Conservation (phyloP, 1,140 invertebrate genomes). For the Colletes gigas region DNA sequence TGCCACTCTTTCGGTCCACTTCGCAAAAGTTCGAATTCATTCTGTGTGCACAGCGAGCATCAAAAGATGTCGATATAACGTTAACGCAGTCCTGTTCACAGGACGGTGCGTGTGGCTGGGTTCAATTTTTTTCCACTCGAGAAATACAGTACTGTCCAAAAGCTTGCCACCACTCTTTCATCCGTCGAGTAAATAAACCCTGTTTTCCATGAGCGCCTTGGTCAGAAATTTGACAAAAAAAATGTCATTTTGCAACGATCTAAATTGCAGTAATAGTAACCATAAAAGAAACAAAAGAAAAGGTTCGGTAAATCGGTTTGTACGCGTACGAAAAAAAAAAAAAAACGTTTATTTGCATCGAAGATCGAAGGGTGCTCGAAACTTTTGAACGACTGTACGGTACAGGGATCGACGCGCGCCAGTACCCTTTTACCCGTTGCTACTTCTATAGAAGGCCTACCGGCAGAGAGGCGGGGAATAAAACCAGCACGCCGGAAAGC, state of each 20-base stretch:
- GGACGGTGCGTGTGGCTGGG: background rate
- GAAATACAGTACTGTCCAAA: background rate
- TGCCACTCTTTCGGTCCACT: constrained; percentile 21
- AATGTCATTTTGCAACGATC: too few relatives aligned
- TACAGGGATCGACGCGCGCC: background rate
- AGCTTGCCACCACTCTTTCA: too few relatives aligned
- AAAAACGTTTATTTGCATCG: too few relatives aligned
- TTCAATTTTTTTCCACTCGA: background rate
- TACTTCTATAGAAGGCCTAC: background rate
- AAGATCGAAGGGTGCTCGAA: too few relatives aligned
- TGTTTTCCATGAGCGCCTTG: too few relatives aligned
- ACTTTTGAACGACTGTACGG: too few relatives aligned
- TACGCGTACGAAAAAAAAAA: too few relatives aligned
- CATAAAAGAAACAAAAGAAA: too few relatives aligned
- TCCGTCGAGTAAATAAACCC: background rate
- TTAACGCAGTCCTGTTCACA: background rate
- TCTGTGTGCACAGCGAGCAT: background rate
- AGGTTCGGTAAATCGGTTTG: too few relatives aligned
- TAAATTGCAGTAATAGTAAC: too few relatives aligned
- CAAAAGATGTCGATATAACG: constrained; percentile 29
- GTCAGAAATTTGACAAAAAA: too few relatives aligned
- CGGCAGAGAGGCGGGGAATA: constrained; percentile 17
- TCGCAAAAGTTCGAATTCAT: constrained; percentile 24
- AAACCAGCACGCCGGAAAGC: constrained; percentile 29
- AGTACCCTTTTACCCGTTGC: background rate